phyloP scores from a whole-genome alignment of 2,888 invertebrate species.

The Chamaedrilus cognettii region DNA sequence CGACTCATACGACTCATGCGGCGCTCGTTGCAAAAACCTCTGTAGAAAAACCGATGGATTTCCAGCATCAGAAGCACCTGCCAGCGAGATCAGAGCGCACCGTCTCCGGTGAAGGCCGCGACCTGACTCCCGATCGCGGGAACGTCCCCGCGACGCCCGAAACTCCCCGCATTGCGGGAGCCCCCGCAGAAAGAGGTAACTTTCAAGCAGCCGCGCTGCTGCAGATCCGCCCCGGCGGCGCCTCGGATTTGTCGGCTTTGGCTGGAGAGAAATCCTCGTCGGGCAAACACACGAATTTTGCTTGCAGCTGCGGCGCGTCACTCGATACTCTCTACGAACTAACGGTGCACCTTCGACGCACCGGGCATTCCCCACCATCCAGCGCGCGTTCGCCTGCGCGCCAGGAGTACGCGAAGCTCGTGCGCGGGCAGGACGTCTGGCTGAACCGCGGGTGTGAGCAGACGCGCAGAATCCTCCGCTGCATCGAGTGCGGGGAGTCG shows the following conservation, averaged over 20 bases:
- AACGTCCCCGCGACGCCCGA: background rate
- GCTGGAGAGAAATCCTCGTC: background rate
- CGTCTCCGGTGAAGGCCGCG: background rate
- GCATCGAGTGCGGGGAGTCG: conserved; percentile 99
- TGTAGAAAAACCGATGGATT: conserved; percentile 1
- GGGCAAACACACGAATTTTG: conserved; percentile 32
- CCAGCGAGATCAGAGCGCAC: conserved; percentile 1
- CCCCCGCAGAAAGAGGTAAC: conserved; percentile 4
- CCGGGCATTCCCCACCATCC: conserved; percentile 80
- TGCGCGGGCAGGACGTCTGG: conserved; percentile 98
- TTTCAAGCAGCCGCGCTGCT: conserved; percentile 16
- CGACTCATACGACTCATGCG: no score
- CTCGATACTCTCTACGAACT: conserved; percentile 53
- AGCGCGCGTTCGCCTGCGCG: background rate
- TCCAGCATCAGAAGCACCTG: conserved; percentile 2
- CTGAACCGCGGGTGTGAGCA: conserved; percentile 91
- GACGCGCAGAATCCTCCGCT: conserved; percentile 93
- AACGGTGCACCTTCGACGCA: conserved; percentile 68
- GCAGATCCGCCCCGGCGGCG: conserved; percentile 10
- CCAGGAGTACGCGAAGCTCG: conserved; percentile 70
- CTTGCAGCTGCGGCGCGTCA: conserved; percentile 31
- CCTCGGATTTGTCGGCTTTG: background rate
- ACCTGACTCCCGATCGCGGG: background rate
- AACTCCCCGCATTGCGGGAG: background rate
- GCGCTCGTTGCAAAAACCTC: no score